Evolutionary conservation across 2,888 invertebrate species (phyloP).

Genomic region (Byasa hedistus): DNA sequence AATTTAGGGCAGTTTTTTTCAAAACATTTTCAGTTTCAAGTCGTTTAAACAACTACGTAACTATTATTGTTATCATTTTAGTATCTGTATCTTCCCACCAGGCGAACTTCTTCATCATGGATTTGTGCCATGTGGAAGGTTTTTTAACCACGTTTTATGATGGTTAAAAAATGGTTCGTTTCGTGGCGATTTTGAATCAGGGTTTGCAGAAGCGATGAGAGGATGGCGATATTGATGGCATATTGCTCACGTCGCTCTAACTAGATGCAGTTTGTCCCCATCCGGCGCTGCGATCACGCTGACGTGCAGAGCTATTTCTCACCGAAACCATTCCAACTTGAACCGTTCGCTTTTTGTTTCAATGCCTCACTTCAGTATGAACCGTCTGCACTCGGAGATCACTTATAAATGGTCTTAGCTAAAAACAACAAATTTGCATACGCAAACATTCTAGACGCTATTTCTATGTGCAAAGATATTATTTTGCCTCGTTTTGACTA

Average conservation of each 20-base stretch:
- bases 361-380: neutral
- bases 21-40: too few species aligned
- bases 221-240: slow-evolving; percentile 59
- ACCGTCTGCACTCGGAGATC: slow-evolving; percentile 41
- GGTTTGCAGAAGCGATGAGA: slow-evolving; percentile 51
- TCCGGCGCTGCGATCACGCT: slow-evolving; percentile 62
- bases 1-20: too few species aligned
- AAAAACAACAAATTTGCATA: slow-evolving; percentile 39
- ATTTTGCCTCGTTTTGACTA: slow-evolving; percentile 35
- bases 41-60: too few species aligned
- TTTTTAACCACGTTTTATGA: too few species aligned
- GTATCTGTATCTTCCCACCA: too few species aligned
- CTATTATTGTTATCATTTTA: too few species aligned
- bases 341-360: slow-evolving; percentile 36
- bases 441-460: slow-evolving; percentile 37
- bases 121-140: too few species aligned
- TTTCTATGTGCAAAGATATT: slow-evolving; percentile 35
- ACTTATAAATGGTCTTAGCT: slow-evolving; percentile 44
- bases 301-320: slow-evolving; percentile 68
- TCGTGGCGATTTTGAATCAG: slow-evolving; percentile 31
- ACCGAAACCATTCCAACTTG: slow-evolving; percentile 46
- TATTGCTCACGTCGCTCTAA: slow-evolving; percentile 50
- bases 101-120: too few species aligned
- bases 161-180: too few species aligned
- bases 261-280: slow-evolving; percentile 71